phyloP scores from a whole-genome alignment of 2,888 invertebrate species.

The Amiota minor region DNA sequence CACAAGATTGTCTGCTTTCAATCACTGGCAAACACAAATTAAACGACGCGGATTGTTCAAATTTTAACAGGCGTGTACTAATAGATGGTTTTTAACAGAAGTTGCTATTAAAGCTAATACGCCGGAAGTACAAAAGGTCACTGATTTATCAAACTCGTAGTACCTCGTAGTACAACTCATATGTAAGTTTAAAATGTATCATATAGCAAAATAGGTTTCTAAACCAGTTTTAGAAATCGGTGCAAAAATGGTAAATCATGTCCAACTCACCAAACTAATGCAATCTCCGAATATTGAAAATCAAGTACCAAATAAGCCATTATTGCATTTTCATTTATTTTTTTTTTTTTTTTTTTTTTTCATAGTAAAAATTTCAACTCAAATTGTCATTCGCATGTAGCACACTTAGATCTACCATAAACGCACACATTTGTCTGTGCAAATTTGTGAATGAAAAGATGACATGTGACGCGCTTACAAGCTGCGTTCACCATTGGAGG shows the following conservation, averaged over 20 bases:
- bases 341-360: conserved; percentile 23
- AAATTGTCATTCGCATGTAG: conserved; percentile 61
- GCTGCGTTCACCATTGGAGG: conserved; percentile 4
- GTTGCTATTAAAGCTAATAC: too few relatives aligned
- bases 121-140: too few relatives aligned
- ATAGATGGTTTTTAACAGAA: too few relatives aligned
- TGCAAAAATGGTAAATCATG: conserved; percentile 20
- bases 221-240: conserved; percentile 3
- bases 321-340: conserved; percentile 32
- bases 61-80: too few relatives aligned
- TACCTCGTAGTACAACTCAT: background rate
- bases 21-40: too few relatives aligned
- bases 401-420: background rate
- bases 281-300: background rate
- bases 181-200: background rate
- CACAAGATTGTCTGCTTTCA: too few relatives aligned
- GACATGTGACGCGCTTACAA: conserved; percentile 29
- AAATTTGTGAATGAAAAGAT: conserved; percentile 40
- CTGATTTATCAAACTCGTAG: too few relatives aligned
- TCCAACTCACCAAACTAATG: conserved; percentile 8
- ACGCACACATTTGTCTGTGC: background rate
- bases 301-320: conserved; percentile 29
- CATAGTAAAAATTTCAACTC: conserved; percentile 44
- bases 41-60: too few relatives aligned
- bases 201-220: background rate